Conservation (phyloP, 2,797 vertebrate genomes). For the Limosa lapponica region DNA sequence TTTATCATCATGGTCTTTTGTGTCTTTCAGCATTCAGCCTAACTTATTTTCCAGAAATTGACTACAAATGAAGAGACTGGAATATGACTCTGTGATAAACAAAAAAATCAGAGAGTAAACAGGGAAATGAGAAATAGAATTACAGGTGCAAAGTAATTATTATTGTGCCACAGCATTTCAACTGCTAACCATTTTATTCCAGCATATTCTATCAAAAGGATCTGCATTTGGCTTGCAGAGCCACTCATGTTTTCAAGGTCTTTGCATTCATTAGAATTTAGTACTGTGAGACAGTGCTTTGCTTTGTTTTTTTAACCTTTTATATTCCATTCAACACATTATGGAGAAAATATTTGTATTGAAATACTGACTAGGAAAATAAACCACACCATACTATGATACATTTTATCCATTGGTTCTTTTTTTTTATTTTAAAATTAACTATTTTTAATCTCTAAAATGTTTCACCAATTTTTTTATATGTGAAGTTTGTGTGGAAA, state of each 20-base stretch:
- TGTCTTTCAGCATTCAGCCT: neutral
- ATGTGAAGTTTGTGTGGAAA: neutral
- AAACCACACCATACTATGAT: neutral
- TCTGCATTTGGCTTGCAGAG: slow-evolving; percentile 40
- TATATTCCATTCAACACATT: slow-evolving; percentile 4
- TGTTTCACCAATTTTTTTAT: neutral
- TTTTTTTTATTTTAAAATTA: neutral
- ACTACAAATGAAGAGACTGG: slow-evolving; percentile 33
- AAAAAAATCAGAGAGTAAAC: slow-evolving; percentile 46
- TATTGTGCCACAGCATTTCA: slow-evolving; percentile 21
- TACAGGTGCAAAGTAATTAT: slow-evolving; percentile 15
- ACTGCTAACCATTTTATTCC: slow-evolving; percentile 18
- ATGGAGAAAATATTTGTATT: neutral
- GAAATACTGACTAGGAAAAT: slow-evolving; percentile 20
- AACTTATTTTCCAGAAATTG: neutral
- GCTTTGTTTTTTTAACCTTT: slow-evolving; percentile 15
- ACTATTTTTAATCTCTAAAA: neutral
- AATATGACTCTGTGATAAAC: slow-evolving; percentile 47
- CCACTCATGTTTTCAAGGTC: slow-evolving; percentile 61
- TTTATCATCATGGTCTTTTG: slow-evolving; percentile 24
- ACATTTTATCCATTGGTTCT: neutral
- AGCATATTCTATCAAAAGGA: slow-evolving; percentile 39
- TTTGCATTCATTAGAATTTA: slow-evolving; percentile 71
- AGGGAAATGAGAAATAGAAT: slow-evolving; percentile 29
- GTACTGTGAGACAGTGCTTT: slow-evolving; percentile 22